phyloP scores from a whole-genome alignment of 2,797 vertebrate genomes.

The Hoplostethus atlanticus region DNA sequence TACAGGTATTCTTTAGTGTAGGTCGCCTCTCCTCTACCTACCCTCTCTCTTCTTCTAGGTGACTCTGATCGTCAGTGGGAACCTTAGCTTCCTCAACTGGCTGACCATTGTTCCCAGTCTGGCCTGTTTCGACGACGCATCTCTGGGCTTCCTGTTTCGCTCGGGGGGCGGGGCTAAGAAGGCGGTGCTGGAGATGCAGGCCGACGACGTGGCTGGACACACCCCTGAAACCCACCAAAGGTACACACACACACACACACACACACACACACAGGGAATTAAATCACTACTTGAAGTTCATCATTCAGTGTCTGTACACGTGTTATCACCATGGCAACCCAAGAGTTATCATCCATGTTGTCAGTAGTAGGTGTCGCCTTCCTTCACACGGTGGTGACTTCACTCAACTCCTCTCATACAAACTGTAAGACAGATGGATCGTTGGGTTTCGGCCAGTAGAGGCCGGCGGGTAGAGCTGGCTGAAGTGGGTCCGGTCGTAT shows the following conservation, averaged over 20 bases:
- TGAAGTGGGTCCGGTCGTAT: conserved; percentile 7
- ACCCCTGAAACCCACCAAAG: conserved; percentile 54
- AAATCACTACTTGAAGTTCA: neutral
- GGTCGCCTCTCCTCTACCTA: no score
- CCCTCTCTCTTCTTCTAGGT: conserved; percentile 73
- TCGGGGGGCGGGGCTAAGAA: conserved; percentile 66
- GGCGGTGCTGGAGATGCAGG: conserved; percentile 77
- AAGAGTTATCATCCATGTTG: no score
- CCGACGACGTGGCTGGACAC: conserved; percentile 32
- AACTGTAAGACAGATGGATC: neutral
- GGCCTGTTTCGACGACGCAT: conserved; percentile 92
- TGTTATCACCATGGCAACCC: no score
- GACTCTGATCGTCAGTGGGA: conserved; percentile 92
- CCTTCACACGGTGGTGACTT: neutral
- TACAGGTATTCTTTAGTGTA: no score
- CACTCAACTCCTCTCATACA: neutral
- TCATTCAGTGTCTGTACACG: no score
- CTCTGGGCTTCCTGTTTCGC: conserved; percentile 86
- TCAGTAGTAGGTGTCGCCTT: no score
- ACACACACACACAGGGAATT: neutral
- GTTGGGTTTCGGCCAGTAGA: neutral
- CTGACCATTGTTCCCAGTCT: conserved; percentile 94
- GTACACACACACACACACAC: conserved; percentile 60
- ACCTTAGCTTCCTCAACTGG: conserved; percentile 98
- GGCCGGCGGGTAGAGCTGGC: conserved; percentile 8